Base-by-base conservation (phyloP, 2,888 invertebrate species). In the Campopleginae sp. region DNA sequence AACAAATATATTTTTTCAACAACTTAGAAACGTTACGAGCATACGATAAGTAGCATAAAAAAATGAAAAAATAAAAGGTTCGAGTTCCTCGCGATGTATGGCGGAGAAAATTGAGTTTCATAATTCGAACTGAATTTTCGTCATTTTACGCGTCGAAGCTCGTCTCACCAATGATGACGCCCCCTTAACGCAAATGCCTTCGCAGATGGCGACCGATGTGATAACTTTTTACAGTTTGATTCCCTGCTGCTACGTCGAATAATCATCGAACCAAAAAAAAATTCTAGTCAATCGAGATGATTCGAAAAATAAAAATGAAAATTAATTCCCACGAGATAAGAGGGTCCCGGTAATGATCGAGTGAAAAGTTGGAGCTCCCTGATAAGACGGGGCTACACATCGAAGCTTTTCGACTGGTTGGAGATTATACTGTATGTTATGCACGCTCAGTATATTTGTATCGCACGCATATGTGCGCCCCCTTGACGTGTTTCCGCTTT, bases 401-500 rank as follows among this genome's bases (percentile, higher is more conserved):
- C 2, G 19, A 8, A 23, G 23, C 33, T 76, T 75, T 63, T n/a
- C 4, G 66, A 66, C 76, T 66, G 51, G 54, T 66, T 33, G 46
- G 71, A 79, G 63, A 63, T 79, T 71, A 61, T 6, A 71, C 79
- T 80, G 74, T 74, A 46, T 33, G 3, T 17, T 46, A 74, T 68
- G 33, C 58, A 23, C 54, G 54, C 44, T 12, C n/a, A n/a, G 63
- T 70, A 33, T 71, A 77, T 58, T 51, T 81, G 54, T 75, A 79
- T 58, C 72, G 54, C 68, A 76, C 80, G 77, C 85, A 82, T 86
- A 86, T 86, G 82, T 80, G 85, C 74, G 82, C 81, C 78, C 81
- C 85, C 80, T 86, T 66, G 82, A 76, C 75, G 82, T 80, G 82
- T 72, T 85, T 82, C 82, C 85, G 82, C 82, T 80, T 77, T 76